phyloP scores from a whole-genome alignment of 1,140 invertebrate genomes.

The Drosophila busckii region DNA sequence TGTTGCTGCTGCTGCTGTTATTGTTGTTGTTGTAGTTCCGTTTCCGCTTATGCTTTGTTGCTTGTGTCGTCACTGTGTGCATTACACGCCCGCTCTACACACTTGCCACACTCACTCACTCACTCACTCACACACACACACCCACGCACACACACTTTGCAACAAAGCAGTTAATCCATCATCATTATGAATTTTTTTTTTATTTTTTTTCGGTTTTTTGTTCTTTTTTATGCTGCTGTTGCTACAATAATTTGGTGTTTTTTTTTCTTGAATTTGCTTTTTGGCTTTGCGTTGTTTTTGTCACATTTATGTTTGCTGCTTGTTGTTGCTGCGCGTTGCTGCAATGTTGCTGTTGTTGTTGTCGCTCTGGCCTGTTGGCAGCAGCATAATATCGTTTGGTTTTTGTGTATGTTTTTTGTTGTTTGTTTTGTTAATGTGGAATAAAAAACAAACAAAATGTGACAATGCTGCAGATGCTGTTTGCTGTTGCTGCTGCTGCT shows the following conservation, averaged over 20 bases:
- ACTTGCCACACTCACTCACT: slow-evolving; percentile 10
- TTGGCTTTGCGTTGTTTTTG: background rate
- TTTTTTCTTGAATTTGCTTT: background rate
- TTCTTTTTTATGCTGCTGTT: slow-evolving; percentile 19
- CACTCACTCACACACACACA: slow-evolving; percentile 6
- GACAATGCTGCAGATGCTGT: slow-evolving; percentile 13
- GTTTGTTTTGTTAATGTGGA: slow-evolving; percentile 10
- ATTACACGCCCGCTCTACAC: background rate
- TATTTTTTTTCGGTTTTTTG: slow-evolving; percentile 21
- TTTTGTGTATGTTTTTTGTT: slow-evolving; percentile 2
- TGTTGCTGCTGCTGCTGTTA: background rate
- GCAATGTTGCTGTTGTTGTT: slow-evolving; percentile 10
- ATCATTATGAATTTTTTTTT: slow-evolving; percentile 60
- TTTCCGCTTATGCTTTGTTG: slow-evolving; percentile 19
- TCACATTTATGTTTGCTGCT: slow-evolving; percentile 21
- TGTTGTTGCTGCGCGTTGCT: slow-evolving; percentile 22
- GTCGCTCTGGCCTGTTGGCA: slow-evolving; percentile 43
- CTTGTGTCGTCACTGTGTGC: too few species aligned
- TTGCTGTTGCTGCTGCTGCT: slow-evolving; percentile 15
- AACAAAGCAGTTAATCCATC: slow-evolving; percentile 66
- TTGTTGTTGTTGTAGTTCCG: slow-evolving; percentile 8
- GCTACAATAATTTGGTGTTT: too few species aligned
- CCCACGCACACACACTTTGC: slow-evolving; percentile 26
- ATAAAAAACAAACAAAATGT: slow-evolving; percentile 21
- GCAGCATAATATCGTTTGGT: slow-evolving; percentile 45